Conservation (phyloP, 2,113 vertebrate genomes). For the Cheirogaleus medius region DNA sequence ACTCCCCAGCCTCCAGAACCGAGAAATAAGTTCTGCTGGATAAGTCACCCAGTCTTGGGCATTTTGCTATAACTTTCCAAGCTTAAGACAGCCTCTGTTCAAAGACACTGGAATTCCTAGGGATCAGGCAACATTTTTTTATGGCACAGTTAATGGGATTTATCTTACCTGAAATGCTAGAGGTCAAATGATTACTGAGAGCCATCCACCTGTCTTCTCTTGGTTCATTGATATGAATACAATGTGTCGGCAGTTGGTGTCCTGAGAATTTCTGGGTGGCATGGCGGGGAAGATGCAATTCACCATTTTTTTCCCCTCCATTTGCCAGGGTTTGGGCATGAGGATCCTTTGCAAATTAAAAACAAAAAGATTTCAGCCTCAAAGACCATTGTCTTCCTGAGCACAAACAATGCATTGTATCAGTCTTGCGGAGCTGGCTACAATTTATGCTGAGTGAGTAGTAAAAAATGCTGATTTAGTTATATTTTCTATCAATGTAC, state of each 20-base stretch:
- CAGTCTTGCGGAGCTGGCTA: background rate
- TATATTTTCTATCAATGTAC: conserved; percentile 37
- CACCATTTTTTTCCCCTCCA: background rate
- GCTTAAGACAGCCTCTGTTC: accelerated
- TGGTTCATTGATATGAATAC: background rate
- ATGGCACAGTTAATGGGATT: background rate
- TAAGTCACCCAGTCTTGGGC: accelerated
- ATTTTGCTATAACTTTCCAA: accelerated
- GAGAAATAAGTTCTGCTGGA: background rate
- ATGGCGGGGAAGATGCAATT: too few relatives aligned
- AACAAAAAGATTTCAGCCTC: background rate
- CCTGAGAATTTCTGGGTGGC: background rate
- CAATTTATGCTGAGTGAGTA: conserved; percentile 65
- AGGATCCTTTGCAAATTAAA: background rate
- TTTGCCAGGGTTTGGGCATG: background rate
- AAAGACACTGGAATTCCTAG: background rate
- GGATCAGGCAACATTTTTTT: background rate
- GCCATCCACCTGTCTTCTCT: background rate
- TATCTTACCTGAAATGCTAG: background rate
- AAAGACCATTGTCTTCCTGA: background rate
- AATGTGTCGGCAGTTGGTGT: too few relatives aligned
- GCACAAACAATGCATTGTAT: background rate
- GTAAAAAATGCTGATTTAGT: conserved; percentile 59
- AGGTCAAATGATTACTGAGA: background rate
- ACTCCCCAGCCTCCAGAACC: background rate